Conservation (phyloP, 2,797 vertebrate genomes). For the Dicrostonyx torquatus region DNA sequence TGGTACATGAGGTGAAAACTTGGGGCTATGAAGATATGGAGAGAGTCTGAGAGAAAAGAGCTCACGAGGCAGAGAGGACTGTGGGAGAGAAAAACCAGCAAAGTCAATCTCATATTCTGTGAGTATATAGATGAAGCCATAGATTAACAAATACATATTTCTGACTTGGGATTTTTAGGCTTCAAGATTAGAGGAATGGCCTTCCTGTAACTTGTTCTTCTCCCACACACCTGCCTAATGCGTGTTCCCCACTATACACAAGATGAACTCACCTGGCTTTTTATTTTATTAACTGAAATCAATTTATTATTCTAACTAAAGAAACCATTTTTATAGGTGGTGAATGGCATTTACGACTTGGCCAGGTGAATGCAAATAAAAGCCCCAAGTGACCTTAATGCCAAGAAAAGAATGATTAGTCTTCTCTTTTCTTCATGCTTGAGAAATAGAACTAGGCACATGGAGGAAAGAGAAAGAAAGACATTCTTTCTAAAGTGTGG, state of each 20-base stretch:
- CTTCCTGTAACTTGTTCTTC: neutral
- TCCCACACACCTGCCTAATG: neutral
- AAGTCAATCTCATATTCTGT: neutral
- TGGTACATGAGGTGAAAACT: neutral
- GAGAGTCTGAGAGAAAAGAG: neutral
- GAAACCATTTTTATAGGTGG: constrained; percentile 38
- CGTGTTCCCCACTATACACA: neutral
- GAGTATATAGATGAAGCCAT: neutral
- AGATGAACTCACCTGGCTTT: constrained; percentile 58
- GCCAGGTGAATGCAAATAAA: constrained; percentile 66
- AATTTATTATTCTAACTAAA: constrained; percentile 70
- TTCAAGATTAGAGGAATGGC: neutral
- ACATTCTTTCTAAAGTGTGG: constrained; percentile 33
- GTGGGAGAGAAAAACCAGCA: neutral
- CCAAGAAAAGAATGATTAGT: constrained; percentile 39
- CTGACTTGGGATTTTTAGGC: neutral
- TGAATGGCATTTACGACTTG: constrained; percentile 63
- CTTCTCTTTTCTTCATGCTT: neutral
- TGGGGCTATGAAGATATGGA: neutral
- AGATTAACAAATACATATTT: neutral
- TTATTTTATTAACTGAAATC: constrained; percentile 72
- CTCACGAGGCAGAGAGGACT: neutral
- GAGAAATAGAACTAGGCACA: constrained; percentile 21
- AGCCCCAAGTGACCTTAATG: constrained; percentile 30
- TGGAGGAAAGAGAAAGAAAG: constrained; percentile 19